Evolutionary conservation across 2,888 invertebrate genomes (phyloP), one percentile per base, ranked within the genome.

Genomic region (Monoplex corrugatus): DNA sequence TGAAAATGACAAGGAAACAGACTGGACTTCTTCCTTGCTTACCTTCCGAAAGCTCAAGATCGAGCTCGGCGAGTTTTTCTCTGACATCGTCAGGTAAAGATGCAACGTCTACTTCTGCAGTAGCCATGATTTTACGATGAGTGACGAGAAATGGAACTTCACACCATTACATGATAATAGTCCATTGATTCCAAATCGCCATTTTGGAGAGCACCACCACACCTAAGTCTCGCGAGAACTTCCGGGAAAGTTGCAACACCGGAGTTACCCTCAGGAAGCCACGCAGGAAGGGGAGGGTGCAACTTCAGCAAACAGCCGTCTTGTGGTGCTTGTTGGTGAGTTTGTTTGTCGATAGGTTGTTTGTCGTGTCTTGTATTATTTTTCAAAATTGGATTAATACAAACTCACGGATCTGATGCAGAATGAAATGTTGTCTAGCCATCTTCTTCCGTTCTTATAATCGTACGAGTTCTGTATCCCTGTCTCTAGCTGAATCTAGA

Each of bases 21-120:
- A 38, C 40, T 28, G 32, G n/a, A 16, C 13, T 83, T 63, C n/a
- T 23, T n/a, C 3, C 5, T n/a, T n/a, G n/a, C 90, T 89, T 87
- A 99, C 99, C 99, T 98, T 99, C 99, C 94, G 99, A 99, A 96
- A 99, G 97, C 97, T 99, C 99, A 96, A 99, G 97, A 96, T 99
- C 99, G 96, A 99, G 97, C 97, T 99, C 99, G 89, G 99, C 99
- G 96, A 99, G 97, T 97, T 99, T 99, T 96, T 98, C 98, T 96
- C 98, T 97, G 94, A 99, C 97, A 96, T 99, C 99, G 96, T 98
- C 98, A 93, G 99, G 99, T 95, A 99, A 97, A 90, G 94, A 93
- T 44, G 94, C 91, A 83, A 93, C 89, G 86, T 95, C 95, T 72
- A 94, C 89, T 68, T 94, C 93, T 35, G 92, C 90, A 90, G 95